Evolutionary conservation across 2,888 invertebrate species (phyloP).

Genomic region (Rhorus exstirpatorius): DNA sequence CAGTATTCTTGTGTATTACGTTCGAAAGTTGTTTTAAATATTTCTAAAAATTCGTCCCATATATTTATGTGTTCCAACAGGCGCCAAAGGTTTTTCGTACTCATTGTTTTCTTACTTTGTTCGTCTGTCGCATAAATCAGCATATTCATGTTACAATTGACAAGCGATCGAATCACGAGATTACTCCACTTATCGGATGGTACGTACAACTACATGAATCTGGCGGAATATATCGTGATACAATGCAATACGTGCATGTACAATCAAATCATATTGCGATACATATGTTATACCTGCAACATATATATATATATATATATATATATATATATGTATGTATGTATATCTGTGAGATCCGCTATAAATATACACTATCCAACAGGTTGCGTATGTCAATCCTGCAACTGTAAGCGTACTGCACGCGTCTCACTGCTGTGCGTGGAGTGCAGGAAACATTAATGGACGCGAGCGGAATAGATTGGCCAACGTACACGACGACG

Average conservation of each 20-base stretch:
- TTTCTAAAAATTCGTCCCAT: no score
- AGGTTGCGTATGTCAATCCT: slow-evolving; percentile 59
- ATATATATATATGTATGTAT: no score
- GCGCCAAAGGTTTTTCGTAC: no score
- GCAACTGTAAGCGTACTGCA: slow-evolving; percentile 50
- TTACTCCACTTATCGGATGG: slow-evolving; percentile 12
- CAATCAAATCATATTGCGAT: slow-evolving; percentile 38
- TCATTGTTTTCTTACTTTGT: no score
- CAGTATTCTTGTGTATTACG: no score
- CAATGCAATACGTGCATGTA: not conserved
- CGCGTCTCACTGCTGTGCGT: slow-evolving; percentile 50
- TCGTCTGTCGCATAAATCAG: not conserved
- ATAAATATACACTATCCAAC: slow-evolving; percentile 60
- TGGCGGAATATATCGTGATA: slow-evolving; percentile 8
- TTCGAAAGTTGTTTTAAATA: no score
- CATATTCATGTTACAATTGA: not conserved
- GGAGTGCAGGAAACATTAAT: slow-evolving; percentile 65
- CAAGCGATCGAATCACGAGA: not conserved
- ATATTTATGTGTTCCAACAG: no score
- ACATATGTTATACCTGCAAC: no score
- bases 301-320: no score
- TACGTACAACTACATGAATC: slow-evolving; percentile 6
- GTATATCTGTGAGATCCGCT: slow-evolving; percentile 35
- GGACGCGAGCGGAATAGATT: slow-evolving; percentile 68
- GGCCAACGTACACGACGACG: slow-evolving; percentile 55